These are phyloP conservation scores for Loripinus fragilis DNA, from an alignment of 2,888 invertebrate genomes.

Conservation along the genomic window DNA sequence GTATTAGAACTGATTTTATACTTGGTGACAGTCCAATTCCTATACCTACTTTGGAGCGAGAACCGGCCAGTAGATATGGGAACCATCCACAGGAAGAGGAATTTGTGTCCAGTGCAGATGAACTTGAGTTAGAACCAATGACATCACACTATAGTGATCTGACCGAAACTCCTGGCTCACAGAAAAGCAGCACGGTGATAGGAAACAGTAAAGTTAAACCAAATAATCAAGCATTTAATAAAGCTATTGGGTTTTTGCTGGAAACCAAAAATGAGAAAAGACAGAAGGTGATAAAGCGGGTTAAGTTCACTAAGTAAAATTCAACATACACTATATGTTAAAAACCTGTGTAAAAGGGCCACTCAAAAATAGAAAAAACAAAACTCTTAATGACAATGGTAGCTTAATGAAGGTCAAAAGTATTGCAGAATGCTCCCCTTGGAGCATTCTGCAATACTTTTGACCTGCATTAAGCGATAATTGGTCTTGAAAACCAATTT, in stretches of 20 bases:
- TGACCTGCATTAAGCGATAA: too few relatives aligned
- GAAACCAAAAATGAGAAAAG: conserved; percentile 44
- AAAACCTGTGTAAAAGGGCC: too few relatives aligned
- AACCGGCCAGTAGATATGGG: conserved; percentile 7
- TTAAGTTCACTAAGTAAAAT: conserved; percentile 41
- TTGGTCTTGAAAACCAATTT: too few relatives aligned
- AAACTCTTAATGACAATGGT: too few relatives aligned
- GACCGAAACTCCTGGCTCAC: neutral
- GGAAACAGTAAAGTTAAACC: conserved; percentile 46
- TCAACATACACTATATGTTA: too few relatives aligned
- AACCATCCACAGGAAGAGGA: neutral
- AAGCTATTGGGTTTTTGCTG: conserved; percentile 52
- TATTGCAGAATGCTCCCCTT: too few relatives aligned
- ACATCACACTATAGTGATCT: neutral
- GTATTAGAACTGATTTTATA: neutral
- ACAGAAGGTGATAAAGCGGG: conserved; percentile 41
- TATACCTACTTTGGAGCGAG: neutral
- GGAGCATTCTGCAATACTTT: too few relatives aligned
- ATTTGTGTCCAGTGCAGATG: conserved; percentile 10
- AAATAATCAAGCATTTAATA: conserved; percentile 46
- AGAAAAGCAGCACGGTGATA: neutral
- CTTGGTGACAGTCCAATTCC: neutral
- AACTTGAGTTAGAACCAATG: neutral
- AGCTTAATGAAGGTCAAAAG: too few relatives aligned
- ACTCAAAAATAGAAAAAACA: too few relatives aligned